Evolutionary conservation across 1,140 invertebrate genomes (phyloP).

Genomic region (Sipha flava): DNA sequence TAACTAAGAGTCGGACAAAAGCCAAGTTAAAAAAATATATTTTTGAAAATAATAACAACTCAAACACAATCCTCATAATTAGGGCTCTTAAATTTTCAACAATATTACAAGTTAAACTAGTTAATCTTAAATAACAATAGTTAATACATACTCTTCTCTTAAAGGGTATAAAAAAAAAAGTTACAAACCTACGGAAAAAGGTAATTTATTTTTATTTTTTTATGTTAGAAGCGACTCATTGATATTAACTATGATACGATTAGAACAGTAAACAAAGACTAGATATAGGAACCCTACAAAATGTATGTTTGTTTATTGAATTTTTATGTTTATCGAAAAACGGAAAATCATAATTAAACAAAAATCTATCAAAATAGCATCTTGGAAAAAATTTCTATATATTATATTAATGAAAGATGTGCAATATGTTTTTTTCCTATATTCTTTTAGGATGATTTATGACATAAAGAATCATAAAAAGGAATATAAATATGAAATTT

Average conservation of each 20-base stretch:
- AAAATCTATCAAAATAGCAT: not conserved
- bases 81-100: not conserved
- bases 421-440: not conserved
- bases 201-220: not conserved
- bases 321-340: not conserved
- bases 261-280: conserved; percentile 5
- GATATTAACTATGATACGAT: not conserved
- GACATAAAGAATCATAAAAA: not conserved
- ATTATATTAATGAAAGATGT: not conserved
- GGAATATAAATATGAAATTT: not conserved
- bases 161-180: not conserved
- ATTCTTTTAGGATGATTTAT: not conserved
- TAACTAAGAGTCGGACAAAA: not conserved
- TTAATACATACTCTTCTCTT: not conserved
- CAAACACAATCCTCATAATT: not conserved
- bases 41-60: conserved; percentile 8
- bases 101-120: conserved; percentile 6
- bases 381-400: not conserved
- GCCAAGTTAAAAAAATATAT: conserved; percentile 12
- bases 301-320: not conserved
- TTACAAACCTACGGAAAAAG: not conserved
- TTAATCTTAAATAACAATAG: conserved; percentile 10
- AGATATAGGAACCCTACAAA: conserved; percentile 6
- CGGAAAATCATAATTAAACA: not conserved
- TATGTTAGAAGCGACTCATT: not conserved